Evolutionary conservation across 1,140 invertebrate species (phyloP), one percentile per base, ranked within the genome.

Genomic region (Cyclargus thomasi): DNA sequence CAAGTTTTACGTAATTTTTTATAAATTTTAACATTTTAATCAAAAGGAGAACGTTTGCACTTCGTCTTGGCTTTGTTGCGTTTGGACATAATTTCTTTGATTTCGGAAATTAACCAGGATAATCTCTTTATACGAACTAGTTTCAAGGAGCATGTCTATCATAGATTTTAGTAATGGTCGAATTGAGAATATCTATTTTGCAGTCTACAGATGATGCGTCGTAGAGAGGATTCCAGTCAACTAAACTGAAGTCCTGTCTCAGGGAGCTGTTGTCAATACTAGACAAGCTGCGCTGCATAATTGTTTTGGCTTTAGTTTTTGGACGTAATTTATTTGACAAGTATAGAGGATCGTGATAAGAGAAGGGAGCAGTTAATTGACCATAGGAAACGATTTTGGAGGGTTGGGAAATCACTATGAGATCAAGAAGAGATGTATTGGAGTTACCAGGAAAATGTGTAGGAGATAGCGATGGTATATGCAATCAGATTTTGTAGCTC

Each of bases 341-440:
- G 29, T 17, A 69, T 11, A 69, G 14, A 3, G 53, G 17, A 47
- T 69, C 59, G 29, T 66, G 68, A 36, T 68, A 63, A 1, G 64
- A 68, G 14, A 68, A 68, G 35, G 64, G 67, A n/a, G 64, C 23
- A 23, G 64, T 68, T 18, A 63, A 10, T 29, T 71, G 67, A 18
- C 67, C 67, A 59, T 67, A 47, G 3, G 20, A 17, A 22, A 35
- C 6, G 1, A 71, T 23, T 36, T 22, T 57, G 3, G 47, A 36
- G 47, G 20, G 14, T 16, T 57, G 55, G 21, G 63, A 53, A 0
- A 62, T 20, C 29, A 70, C 2, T 7, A 62, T 62, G 16, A 62
- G 21, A 21, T 62, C 59, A 10, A 21, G 14, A 2, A 22, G 59
- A 23, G 59, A 62, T 7, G 59, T 21, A 22, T 22, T 20, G 59